Conservation (phyloP, 2,888 invertebrate species). For the Halictus quadricinctus region DNA sequence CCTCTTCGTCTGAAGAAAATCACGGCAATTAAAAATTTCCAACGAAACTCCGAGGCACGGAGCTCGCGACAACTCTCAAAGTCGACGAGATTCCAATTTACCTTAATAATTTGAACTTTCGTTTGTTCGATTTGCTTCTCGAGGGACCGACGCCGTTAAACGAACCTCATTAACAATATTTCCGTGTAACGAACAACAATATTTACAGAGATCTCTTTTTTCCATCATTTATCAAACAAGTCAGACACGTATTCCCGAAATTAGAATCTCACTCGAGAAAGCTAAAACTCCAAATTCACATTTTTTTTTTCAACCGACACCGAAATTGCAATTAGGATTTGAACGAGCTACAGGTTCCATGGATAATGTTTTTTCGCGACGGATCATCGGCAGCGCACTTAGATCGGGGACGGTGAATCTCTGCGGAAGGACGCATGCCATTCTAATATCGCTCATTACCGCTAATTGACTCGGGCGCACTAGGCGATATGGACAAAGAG, state of each 20-base stretch:
- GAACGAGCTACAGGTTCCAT: too few species aligned
- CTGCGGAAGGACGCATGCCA: background rate
- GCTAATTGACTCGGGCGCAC: background rate
- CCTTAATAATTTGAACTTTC: conserved; percentile 33
- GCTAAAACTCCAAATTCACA: too few species aligned
- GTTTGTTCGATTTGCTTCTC: conserved; percentile 1
- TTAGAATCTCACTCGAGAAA: too few species aligned
- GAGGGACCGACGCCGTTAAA: background rate
- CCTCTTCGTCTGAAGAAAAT: conserved; percentile 1
- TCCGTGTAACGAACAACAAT: background rate
- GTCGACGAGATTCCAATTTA: conserved; percentile 27
- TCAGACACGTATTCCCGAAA: too few species aligned
- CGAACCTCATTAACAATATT: conserved; percentile 2
- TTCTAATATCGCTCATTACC: conserved; percentile 5
- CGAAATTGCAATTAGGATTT: background rate
- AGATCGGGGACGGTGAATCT: background rate
- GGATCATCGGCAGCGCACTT: background rate
- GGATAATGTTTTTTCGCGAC: background rate
- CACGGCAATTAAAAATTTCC: conserved; percentile 38
- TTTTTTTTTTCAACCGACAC: too few species aligned
- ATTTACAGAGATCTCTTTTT: background rate
- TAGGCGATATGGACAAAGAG: conserved; percentile 14
- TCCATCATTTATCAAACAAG: too few species aligned
- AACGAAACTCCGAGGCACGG: background rate
- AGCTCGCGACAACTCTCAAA: background rate